A percentile compares a stretch with the other conserved stretches of the same genome.
Conservation (phyloP, 64 coral and sea anemone genomes). For the Pocillopora verrucosa region DNA sequence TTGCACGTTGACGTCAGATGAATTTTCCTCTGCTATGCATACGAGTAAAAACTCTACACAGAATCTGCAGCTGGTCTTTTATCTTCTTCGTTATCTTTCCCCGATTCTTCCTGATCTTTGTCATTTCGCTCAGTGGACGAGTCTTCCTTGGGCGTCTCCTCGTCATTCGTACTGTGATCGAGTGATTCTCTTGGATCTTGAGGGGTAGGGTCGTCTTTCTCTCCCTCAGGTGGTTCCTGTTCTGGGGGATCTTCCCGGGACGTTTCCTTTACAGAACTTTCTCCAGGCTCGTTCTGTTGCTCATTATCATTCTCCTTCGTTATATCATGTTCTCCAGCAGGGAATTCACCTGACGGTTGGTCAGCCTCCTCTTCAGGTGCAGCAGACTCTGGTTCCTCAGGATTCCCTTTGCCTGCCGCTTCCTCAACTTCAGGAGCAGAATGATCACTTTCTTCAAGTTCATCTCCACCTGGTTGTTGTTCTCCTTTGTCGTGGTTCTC, state of each 20-base stretch:
- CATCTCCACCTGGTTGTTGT: neutral
- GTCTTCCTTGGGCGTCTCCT: neutral
- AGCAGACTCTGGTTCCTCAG: neutral
- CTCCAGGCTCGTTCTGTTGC: too few species aligned
- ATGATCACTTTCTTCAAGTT: neutral
- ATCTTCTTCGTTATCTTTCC: neutral
- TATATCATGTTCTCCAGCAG: neutral
- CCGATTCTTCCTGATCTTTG: neutral
- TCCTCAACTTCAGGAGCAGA: neutral
- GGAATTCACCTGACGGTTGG: neutral
- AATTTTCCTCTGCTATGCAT: neutral
- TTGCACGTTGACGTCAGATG: neutral
- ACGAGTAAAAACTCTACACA: neutral
- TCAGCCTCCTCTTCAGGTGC: neutral
- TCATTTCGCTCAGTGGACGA: neutral
- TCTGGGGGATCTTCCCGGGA: too few species aligned
- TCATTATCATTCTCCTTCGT: too few species aligned
- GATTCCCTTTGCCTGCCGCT: neutral
- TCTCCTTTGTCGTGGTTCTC: neutral
- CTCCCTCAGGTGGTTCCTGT: neutral
- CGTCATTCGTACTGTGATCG: neutral
- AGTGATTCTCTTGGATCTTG: neutral
- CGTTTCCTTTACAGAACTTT: too few species aligned
- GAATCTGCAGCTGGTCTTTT: neutral
- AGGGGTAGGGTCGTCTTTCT: neutral